Percentiles rank a stretch among this genome's conserved stretches.
These are phyloP conservation scores for Melieria picta DNA, from an alignment of 2,888 invertebrate species.

Conservation along the genomic window DNA sequence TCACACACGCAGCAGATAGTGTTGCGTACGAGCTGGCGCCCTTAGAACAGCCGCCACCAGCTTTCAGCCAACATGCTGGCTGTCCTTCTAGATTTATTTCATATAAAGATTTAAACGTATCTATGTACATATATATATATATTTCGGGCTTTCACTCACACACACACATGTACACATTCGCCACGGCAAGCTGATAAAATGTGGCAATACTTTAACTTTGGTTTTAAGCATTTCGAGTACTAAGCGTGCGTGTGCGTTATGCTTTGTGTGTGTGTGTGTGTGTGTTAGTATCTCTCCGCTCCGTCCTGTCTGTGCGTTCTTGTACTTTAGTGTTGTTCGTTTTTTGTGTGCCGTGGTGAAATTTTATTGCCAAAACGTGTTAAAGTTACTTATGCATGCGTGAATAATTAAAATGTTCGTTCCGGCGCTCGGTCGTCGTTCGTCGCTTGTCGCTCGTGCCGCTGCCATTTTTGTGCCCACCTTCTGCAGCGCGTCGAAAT, in stretches of 20 bases:
- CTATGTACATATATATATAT: background rate
- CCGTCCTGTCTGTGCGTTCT: conserved; percentile 16
- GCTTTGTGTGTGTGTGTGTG: conserved; percentile 5
- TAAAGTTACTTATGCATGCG: conserved; percentile 36
- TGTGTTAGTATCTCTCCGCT: background rate
- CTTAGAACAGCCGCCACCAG: background rate
- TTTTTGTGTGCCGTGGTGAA: conserved; percentile 40
- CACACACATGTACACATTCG: background rate
- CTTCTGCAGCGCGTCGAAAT: too few species aligned
- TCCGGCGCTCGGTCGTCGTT: too few species aligned
- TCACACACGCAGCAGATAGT: background rate
- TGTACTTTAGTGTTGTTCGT: background rate
- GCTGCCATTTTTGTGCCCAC: too few species aligned
- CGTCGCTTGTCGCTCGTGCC: too few species aligned
- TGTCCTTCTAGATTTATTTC: conserved; percentile 54
- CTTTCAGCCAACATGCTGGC: conserved; percentile 13
- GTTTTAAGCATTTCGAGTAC: background rate
- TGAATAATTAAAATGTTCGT: conserved; percentile 37
- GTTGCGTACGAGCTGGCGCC: background rate
- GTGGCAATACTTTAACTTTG: conserved; percentile 7
- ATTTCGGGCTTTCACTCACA: background rate
- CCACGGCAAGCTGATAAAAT: conserved; percentile 6
- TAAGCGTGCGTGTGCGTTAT: conserved; percentile 1
- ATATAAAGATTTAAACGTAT: conserved; percentile 47
- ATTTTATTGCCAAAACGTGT: conserved; percentile 59